Conservation (phyloP, 2,797 vertebrate genomes). For the Smutsia gigantea region DNA sequence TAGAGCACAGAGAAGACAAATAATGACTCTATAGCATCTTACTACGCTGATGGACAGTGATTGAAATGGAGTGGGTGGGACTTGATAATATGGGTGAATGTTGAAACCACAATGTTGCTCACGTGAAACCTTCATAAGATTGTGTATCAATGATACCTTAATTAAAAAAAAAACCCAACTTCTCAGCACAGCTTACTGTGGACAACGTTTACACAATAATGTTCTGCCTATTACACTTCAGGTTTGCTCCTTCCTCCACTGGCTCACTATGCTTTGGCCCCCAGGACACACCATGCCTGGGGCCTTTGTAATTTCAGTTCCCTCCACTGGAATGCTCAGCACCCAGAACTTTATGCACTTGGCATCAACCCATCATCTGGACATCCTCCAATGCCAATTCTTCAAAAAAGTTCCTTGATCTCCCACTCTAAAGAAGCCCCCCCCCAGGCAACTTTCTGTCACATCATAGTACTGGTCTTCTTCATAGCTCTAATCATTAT, state of each 20-base stretch:
- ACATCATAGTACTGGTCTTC: background rate
- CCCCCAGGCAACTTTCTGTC: background rate
- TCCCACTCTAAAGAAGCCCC: background rate
- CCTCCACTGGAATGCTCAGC: background rate
- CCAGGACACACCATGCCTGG: background rate
- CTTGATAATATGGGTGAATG: too few species aligned
- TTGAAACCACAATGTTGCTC: too few species aligned
- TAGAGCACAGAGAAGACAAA: too few species aligned
- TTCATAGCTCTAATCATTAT: background rate
- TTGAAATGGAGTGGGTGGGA: too few species aligned
- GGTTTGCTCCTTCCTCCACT: background rate
- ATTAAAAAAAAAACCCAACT: background rate
- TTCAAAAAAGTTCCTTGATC: background rate
- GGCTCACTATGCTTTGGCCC: background rate
- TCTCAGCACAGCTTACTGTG: background rate
- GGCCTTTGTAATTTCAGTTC: background rate
- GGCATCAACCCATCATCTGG: background rate
- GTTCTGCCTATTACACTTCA: background rate
- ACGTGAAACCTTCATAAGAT: too few species aligned
- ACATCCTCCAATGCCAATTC: slow-evolving; percentile 17
- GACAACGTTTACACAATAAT: background rate
- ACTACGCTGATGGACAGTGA: too few species aligned
- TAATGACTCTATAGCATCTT: too few species aligned
- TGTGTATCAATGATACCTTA: too few species aligned
- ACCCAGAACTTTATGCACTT: background rate